Conservation (phyloP, 1,140 invertebrate species). For the Aricia agestis region DNA sequence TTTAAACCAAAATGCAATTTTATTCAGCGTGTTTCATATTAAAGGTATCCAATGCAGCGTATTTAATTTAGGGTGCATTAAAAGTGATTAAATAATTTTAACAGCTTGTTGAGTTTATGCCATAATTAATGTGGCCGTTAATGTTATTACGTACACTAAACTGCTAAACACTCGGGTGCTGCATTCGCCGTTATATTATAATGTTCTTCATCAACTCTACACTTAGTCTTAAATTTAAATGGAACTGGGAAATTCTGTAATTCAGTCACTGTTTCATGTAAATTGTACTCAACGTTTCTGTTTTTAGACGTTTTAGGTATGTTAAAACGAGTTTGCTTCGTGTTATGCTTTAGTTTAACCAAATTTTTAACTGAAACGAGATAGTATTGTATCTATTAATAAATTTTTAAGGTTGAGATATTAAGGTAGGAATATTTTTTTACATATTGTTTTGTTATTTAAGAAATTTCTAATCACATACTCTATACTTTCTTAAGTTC, state of each 20-base stretch:
- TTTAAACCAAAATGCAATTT: not conserved
- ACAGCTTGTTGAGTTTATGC: not conserved
- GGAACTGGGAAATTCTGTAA: not conserved
- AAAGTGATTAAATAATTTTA: conserved; percentile 1
- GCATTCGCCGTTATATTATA: not conserved
- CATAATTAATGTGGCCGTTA: not conserved
- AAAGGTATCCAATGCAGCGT: not conserved
- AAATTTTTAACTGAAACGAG: not conserved
- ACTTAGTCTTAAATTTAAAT: not conserved
- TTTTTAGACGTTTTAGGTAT: not conserved
- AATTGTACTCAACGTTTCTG: not conserved
- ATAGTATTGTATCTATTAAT: no score
- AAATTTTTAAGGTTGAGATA: no score
- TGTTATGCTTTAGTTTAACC: not conserved
- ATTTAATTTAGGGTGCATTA: not conserved
- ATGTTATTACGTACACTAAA: not conserved
- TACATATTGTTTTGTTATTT: no score
- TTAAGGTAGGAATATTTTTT: no score
- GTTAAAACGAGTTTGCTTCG: not conserved
- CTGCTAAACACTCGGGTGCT: not conserved
- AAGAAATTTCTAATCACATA: no score
- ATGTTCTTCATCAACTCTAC: not conserved
- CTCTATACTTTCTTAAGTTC: not conserved
- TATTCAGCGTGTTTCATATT: not conserved
- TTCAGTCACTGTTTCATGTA: not conserved